Evolutionary conservation across 1,140 invertebrate species (phyloP), one percentile per base, ranked within the genome.

Genomic region (Argopecten irradians): DNA sequence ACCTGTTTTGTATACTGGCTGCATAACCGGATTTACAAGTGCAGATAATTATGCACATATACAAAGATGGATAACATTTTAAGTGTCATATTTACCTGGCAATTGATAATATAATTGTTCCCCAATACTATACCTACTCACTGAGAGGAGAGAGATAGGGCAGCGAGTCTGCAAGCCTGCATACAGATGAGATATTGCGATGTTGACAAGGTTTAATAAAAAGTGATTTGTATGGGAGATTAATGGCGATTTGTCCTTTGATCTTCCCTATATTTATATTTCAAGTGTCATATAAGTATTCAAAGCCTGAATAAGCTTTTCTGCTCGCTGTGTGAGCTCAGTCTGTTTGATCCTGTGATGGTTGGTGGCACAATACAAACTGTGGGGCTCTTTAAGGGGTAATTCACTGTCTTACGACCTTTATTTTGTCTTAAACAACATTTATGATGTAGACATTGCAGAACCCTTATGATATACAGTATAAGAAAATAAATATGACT

Each of bases 151-250:
- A 28, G 55, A 28, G n/a, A 28, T 19, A 46, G 43, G 9, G 13
- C 22, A n/a, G n/a, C 28, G 55, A 71, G 28, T 3, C 22, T 71
- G 55, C 22, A 71, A 71, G 5, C 55, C 55, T 28, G 55, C 55
- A 28, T 71, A 71, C 55, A 19, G n/a, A 71, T 28, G 28, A 0
- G 28, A n/a, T 71, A 71, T 71, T 71, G 43, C 22, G 14, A 28
- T 28, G n/a, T 71, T 71, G 55, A 71, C 55, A 71, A 71, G 55
- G 55, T 71, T 71, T 71, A 28, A 71, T 71, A 71, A 71, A 71
- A 71, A 71, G 19, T 71, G 5, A 71, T 71, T 28, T 71, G n/a
- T 71, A 71, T 71, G 22, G n/a, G 22, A 28, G 55, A 16, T 3
- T 71, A 71, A 71, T 71, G 55, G 28, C n/a, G 55, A 28, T n/a